Percentiles rank a stretch among this genome's conserved stretches.
phyloP scores from a whole-genome alignment of 1,140 invertebrate genomes.

The Drosophila hydei region DNA sequence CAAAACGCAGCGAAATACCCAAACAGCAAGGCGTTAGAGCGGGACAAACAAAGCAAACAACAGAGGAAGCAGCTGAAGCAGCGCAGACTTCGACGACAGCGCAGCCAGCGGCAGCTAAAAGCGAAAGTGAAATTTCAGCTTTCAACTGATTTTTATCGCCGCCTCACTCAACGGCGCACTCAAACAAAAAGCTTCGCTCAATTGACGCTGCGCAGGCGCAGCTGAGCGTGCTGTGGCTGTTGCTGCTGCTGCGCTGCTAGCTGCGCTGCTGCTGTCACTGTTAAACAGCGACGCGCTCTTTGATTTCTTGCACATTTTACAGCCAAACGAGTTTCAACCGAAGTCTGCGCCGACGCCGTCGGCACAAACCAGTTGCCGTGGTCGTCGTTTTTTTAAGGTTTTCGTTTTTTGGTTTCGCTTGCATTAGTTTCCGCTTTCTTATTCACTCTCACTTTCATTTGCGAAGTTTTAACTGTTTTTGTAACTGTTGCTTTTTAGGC shows the following conservation, averaged over 20 bases:
- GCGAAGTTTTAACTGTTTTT: constrained; percentile 47
- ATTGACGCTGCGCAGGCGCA: constrained; percentile 66
- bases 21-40: background rate
- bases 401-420: constrained; percentile 56
- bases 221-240: constrained; percentile 62
- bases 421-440: constrained; percentile 84
- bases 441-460: constrained; percentile 84
- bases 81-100: constrained; percentile 57
- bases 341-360: constrained; percentile 35
- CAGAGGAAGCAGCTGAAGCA: constrained; percentile 56
- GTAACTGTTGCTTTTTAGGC: constrained; percentile 50
- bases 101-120: constrained; percentile 59
- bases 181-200: constrained; percentile 42
- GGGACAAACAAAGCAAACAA: constrained; percentile 52
- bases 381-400: constrained; percentile 21
- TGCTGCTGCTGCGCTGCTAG: constrained; percentile 24
- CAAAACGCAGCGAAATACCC: constrained; percentile 23
- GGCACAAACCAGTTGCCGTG: constrained; percentile 65
- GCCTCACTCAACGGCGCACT: constrained; percentile 36
- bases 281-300: constrained; percentile 44
- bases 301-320: constrained; percentile 62
- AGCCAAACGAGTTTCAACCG: constrained; percentile 57
- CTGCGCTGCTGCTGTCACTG: constrained; percentile 27
- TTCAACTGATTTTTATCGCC: constrained; percentile 76
- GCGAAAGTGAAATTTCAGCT: constrained; percentile 84